A percentile compares a stretch with the other conserved stretches of the same genome.
Conservation (phyloP, 2,113 vertebrate genomes). For the Phaethon lepturus region DNA sequence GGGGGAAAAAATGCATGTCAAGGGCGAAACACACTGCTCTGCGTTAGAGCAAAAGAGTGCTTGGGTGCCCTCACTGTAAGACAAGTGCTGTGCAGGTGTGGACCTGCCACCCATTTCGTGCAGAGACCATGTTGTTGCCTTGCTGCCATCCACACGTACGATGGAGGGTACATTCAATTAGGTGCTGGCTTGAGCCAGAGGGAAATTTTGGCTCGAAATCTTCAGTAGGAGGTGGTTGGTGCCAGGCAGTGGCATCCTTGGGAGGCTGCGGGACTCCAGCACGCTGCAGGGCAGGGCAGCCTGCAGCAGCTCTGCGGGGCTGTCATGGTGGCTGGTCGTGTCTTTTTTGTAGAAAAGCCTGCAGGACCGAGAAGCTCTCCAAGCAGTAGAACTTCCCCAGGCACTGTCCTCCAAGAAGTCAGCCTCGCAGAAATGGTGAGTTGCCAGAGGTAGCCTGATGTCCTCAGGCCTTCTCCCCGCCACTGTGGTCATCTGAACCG, state of each 20-base stretch:
- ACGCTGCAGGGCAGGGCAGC: rapidly evolving
- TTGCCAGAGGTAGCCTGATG: background rate
- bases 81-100: background rate
- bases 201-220: background rate
- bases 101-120: background rate
- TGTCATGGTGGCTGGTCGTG: rapidly evolving
- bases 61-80: background rate
- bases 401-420: conserved; percentile 44
- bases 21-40: background rate
- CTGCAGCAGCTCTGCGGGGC: background rate
- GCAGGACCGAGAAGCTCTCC: conserved; percentile 46
- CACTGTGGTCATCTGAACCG: background rate
- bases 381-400: conserved; percentile 42
- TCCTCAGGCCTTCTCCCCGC: background rate
- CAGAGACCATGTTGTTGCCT: background rate
- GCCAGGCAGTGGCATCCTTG: background rate
- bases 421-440: conserved; percentile 69
- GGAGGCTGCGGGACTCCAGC: background rate
- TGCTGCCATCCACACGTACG: background rate
- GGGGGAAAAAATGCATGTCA: background rate
- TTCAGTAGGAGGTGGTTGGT: background rate
- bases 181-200: background rate
- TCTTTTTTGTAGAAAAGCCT: conserved; percentile 55
- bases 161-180: rapidly evolving
- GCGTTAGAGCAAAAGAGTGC: background rate